These are phyloP conservation scores for Tragelaphus eurycerus DNA, from an alignment of 2,797 vertebrate genomes.

Conservation along the genomic window DNA sequence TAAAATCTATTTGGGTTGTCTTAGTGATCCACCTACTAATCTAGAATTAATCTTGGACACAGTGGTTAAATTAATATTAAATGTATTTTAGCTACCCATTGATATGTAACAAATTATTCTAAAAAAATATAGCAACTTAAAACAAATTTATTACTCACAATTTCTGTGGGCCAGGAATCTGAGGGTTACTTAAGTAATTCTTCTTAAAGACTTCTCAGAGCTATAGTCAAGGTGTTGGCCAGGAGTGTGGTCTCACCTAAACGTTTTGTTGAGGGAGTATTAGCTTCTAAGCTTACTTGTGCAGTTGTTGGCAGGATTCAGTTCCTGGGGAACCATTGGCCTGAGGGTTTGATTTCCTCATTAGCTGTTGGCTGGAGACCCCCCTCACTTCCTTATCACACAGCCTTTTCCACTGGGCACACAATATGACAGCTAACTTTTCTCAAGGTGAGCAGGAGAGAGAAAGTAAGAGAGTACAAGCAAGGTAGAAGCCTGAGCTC, in stretches of 20 bases:
- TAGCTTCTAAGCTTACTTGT: background rate
- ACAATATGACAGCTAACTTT: background rate
- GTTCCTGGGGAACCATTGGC: background rate
- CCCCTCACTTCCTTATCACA: background rate
- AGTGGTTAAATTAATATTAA: background rate
- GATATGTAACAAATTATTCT: background rate
- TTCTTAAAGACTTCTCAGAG: background rate
- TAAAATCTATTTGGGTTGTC: background rate
- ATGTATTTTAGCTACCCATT: background rate
- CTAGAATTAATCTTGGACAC: background rate
- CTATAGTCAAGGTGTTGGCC: background rate
- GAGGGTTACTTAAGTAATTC: background rate
- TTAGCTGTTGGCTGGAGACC: background rate
- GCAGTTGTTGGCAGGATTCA: background rate
- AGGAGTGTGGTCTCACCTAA: background rate
- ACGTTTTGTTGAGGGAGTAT: background rate
- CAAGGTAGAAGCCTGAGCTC: background rate
- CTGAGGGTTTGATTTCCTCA: background rate
- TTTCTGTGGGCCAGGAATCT: background rate
- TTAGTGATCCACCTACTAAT: background rate
- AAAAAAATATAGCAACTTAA: conserved; percentile 16
- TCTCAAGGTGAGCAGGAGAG: background rate
- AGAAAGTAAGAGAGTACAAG: background rate
- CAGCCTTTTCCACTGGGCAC: background rate
- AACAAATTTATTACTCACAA: background rate